Percentiles rank a stretch among this genome's conserved stretches.
phyloP scores from a whole-genome alignment of 2,113 vertebrate species.

The Perca fluviatilis region DNA sequence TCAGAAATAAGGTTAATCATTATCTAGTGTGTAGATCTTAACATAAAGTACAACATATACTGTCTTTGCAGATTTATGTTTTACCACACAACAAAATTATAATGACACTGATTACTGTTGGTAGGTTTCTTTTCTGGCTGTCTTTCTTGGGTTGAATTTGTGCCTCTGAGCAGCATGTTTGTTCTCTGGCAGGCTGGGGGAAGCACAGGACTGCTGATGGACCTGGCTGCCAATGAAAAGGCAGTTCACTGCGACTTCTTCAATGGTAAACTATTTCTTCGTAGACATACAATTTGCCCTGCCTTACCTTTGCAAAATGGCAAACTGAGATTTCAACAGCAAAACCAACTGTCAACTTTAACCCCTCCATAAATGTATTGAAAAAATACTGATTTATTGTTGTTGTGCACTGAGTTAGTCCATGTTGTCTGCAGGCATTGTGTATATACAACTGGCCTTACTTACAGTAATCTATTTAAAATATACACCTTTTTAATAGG shows the following conservation, averaged over 20 bases:
- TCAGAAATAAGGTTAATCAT: neutral
- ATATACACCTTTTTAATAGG: neutral
- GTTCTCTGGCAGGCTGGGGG: conserved; percentile 89
- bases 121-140: neutral
- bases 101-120: neutral
- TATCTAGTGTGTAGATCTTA: neutral
- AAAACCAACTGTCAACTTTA: neutral
- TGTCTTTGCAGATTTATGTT: neutral
- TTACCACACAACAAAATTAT: neutral
- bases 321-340: neutral
- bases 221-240: conserved; percentile 92
- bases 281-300: neutral
- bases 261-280: conserved; percentile 84
- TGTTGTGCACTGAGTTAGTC: neutral
- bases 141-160: neutral
- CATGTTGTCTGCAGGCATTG: neutral
- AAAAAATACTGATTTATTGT: neutral
- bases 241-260: conserved; percentile 92
- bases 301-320: neutral
- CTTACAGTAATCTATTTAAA: neutral
- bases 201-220: conserved; percentile 94
- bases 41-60: neutral
- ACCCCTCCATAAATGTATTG: neutral
- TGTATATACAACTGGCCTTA: neutral
- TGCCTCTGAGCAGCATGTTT: conserved; percentile 64